phyloP scores from a whole-genome alignment of 2,797 vertebrate genomes.

The Cyprinodon diabolis region DNA sequence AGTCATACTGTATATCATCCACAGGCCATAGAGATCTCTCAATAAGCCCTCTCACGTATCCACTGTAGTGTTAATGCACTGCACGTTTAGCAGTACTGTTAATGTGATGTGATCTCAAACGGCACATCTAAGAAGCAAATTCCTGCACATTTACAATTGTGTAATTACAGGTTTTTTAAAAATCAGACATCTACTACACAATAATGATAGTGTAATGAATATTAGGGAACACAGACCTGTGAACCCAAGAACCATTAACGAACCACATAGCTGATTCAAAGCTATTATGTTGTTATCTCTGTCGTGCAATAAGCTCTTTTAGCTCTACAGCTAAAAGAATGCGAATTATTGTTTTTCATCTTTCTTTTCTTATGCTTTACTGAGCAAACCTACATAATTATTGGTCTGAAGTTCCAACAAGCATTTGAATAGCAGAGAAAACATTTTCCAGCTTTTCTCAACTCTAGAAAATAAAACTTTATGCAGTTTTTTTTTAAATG shows the following conservation, averaged over 20 bases:
- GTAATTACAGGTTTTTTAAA: slow-evolving; percentile 46
- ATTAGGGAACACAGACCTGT: slow-evolving; percentile 24
- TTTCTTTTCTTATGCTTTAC: slow-evolving; percentile 14
- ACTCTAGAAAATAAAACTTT: background rate
- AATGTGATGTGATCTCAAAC: slow-evolving; percentile 26
- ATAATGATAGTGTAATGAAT: slow-evolving; percentile 37
- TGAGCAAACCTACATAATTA: slow-evolving; percentile 3
- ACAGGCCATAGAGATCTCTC: slow-evolving; percentile 41
- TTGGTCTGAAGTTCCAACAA: slow-evolving; percentile 2
- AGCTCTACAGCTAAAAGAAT: slow-evolving; percentile 20
- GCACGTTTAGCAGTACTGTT: slow-evolving; percentile 27
- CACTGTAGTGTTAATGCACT: slow-evolving; percentile 18
- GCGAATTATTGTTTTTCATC: slow-evolving; percentile 28
- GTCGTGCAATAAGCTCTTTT: slow-evolving; percentile 26
- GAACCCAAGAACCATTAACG: slow-evolving; percentile 33
- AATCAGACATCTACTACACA: slow-evolving; percentile 25
- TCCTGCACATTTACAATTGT: slow-evolving; percentile 34
- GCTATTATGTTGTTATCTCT: slow-evolving; percentile 45
- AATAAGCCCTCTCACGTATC: slow-evolving; percentile 28
- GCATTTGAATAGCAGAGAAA: background rate
- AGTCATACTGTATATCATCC: slow-evolving; percentile 32
- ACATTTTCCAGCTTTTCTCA: background rate
- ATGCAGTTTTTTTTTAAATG: background rate
- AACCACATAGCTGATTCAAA: slow-evolving; percentile 36
- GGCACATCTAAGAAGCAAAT: slow-evolving; percentile 12